Conservation (phyloP, 2,888 invertebrate genomes). For the Synanthedon andrenaeformis region DNA sequence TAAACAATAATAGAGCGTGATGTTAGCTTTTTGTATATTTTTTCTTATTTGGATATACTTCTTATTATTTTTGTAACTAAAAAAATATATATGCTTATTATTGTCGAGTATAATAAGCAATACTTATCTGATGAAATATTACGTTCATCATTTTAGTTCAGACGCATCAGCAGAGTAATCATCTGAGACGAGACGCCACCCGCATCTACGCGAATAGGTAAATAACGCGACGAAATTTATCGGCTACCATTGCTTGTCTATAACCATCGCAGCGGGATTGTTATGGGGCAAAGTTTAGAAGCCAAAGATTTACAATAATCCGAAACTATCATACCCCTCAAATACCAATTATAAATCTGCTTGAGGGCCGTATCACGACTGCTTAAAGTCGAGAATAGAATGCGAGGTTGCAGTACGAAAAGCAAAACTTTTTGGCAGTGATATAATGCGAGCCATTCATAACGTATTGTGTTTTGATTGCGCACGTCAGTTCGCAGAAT, state of each 20-base stretch:
- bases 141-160: slow-evolving; percentile 2
- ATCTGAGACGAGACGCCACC: slow-evolving; percentile 17
- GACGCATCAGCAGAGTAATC: slow-evolving; percentile 12
- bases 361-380: slow-evolving; percentile 1
- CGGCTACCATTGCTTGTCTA: slow-evolving; percentile 39
- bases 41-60: background rate
- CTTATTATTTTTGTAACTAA: background rate
- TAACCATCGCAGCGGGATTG: slow-evolving; percentile 51
- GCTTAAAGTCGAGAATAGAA: slow-evolving; percentile 10
- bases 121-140: slow-evolving; percentile 2
- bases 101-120: too few relatives aligned
- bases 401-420: slow-evolving; percentile 1
- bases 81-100: too few relatives aligned
- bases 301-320: slow-evolving; percentile 22
- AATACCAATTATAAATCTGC: background rate
- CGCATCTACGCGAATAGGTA: slow-evolving; percentile 26
- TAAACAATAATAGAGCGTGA: background rate
- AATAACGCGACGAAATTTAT: slow-evolving; percentile 37
- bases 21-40: background rate
- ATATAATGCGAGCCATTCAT: slow-evolving; percentile 56
- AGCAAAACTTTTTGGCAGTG: slow-evolving; percentile 14
- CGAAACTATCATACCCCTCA: slow-evolving; percentile 10
- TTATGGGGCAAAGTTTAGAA: slow-evolving; percentile 46
- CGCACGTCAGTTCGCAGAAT: slow-evolving; percentile 45
- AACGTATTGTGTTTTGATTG: slow-evolving; percentile 69